phyloP scores from a whole-genome alignment of 2,113 vertebrate genomes.

The Candoia aspera region DNA sequence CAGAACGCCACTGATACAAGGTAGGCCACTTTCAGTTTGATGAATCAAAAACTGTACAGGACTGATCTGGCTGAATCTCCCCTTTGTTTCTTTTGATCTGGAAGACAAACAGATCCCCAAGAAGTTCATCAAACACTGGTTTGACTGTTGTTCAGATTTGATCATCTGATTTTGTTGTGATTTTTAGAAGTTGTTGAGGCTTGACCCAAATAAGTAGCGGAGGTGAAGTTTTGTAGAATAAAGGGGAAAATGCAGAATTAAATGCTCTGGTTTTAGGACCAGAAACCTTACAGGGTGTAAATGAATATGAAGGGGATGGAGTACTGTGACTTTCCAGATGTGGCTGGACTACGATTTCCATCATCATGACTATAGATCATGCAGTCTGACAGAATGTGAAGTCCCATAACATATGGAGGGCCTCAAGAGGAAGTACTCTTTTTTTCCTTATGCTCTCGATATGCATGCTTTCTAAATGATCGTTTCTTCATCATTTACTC shows the following conservation, averaged over 20 bases:
- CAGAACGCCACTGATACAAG: neutral
- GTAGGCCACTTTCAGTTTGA: neutral
- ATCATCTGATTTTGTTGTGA: neutral
- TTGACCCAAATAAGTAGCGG: neutral
- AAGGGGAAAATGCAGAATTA: neutral
- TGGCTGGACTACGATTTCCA: neutral
- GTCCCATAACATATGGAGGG: neutral
- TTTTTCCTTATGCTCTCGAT: accelerated
- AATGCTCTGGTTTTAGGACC: neutral
- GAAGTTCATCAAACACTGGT: too few relatives aligned
- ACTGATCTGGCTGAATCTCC: neutral
- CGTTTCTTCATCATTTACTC: constrained; percentile 14
- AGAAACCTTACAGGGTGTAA: neutral
- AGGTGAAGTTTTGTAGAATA: neutral
- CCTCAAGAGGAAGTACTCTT: neutral
- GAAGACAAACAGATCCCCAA: neutral
- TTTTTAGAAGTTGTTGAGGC: neutral
- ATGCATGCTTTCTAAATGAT: constrained; percentile 2
- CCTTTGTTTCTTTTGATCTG: neutral
- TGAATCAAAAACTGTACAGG: neutral
- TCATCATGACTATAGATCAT: neutral
- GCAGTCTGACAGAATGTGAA: neutral
- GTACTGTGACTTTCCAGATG: neutral
- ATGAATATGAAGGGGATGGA: neutral
- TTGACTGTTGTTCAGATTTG: neutral